Conservation (phyloP, 2,888 invertebrate genomes). For the Temnothorax ravouxi region DNA sequence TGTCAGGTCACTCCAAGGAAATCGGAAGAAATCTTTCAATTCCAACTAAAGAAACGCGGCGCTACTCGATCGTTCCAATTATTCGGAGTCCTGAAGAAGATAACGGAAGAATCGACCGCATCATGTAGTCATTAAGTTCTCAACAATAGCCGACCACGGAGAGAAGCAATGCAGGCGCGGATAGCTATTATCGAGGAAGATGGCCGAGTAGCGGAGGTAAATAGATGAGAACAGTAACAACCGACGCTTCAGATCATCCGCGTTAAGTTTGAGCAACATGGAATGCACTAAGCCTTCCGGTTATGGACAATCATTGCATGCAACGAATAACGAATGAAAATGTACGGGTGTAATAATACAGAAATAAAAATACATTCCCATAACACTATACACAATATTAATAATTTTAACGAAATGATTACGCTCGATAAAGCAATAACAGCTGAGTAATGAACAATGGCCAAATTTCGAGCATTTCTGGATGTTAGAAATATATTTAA, state of each 20-base stretch:
- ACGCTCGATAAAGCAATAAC: too few relatives aligned
- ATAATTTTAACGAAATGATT: too few relatives aligned
- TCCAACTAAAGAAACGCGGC: conserved; percentile 13
- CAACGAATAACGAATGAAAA: background rate
- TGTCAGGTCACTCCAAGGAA: background rate
- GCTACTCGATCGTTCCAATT: conserved; percentile 36
- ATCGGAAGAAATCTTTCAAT: conserved; percentile 20
- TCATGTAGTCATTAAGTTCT: conserved; percentile 47
- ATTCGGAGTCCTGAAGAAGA: conserved; percentile 19
- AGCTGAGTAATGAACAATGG: too few relatives aligned
- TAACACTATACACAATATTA: background rate
- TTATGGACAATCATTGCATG: conserved; percentile 45
- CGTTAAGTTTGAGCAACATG: conserved; percentile 62
- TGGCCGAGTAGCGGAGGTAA: conserved; percentile 43
- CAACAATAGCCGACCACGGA: conserved; percentile 43
- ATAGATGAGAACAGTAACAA: conserved; percentile 49
- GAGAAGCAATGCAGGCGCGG: conserved; percentile 25
- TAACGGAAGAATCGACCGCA: conserved; percentile 54
- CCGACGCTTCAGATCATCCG: conserved; percentile 65
- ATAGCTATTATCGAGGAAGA: conserved; percentile 60
- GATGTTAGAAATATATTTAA: too few relatives aligned
- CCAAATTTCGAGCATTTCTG: too few relatives aligned
- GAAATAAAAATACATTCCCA: background rate
- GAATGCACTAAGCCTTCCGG: conserved; percentile 69
- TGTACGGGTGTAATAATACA: background rate